phyloP scores from a whole-genome alignment of 2,113 vertebrate genomes.

The Gymnarchus niloticus region DNA sequence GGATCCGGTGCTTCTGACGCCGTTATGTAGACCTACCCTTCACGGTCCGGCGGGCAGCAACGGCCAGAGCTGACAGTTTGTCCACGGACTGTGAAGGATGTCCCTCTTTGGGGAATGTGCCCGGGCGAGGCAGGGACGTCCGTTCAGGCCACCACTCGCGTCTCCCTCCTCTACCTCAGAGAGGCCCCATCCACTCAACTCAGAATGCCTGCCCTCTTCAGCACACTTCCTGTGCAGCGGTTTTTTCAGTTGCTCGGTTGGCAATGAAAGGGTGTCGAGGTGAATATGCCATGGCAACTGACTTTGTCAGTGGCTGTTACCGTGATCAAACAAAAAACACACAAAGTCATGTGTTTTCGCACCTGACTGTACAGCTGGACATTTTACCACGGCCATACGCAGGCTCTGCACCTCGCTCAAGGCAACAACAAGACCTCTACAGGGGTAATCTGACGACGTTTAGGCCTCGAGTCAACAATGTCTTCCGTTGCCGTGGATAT shows the following conservation, averaged over 20 bases:
- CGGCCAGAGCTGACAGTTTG: slow-evolving; percentile 78
- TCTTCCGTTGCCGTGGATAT: not conserved
- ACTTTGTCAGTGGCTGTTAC: not conserved
- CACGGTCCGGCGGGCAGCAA: slow-evolving; percentile 76
- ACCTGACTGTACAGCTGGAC: not conserved
- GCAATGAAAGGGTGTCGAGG: not conserved
- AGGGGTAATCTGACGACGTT: not conserved
- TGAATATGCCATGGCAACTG: not conserved
- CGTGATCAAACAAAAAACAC: not conserved
- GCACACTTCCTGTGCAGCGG: not conserved
- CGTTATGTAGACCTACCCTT: slow-evolving; percentile 90
- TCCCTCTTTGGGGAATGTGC: slow-evolving; percentile 72
- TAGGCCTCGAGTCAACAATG: not conserved
- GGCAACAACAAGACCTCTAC: not conserved
- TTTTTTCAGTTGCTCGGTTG: not conserved
- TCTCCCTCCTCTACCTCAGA: not conserved
- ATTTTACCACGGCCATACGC: not conserved
- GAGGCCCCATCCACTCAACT: not conserved
- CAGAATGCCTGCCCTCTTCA: not conserved
- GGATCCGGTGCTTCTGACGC: slow-evolving; percentile 66
- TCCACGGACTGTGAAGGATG: slow-evolving; percentile 85
- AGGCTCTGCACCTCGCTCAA: not conserved
- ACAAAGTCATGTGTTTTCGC: not conserved
- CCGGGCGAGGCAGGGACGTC: not conserved
- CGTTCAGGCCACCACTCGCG: not conserved